Percentiles rank a stretch among this genome's conserved stretches.
Evolutionary conservation across 2,113 vertebrate genomes (phyloP).

Genomic region (Mola mola): DNA sequence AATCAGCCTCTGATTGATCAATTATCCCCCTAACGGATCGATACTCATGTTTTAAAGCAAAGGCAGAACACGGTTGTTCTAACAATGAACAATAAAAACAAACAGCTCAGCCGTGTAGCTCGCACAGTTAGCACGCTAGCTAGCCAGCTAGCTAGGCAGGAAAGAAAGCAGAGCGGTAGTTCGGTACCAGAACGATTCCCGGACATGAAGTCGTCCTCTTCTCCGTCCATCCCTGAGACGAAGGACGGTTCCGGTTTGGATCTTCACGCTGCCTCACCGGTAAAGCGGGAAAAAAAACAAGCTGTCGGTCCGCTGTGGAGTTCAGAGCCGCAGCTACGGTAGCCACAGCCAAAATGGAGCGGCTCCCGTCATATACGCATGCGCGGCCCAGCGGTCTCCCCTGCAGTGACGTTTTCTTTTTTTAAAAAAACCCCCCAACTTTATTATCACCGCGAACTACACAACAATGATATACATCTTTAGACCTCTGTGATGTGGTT

Average conservation of each 20-base stretch:
- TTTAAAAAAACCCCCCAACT: too few relatives aligned
- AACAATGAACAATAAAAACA: background rate
- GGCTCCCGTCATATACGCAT: constrained; percentile 44
- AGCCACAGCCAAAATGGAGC: constrained; percentile 66
- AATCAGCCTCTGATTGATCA: too few relatives aligned
- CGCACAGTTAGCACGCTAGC: background rate
- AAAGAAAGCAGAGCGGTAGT: constrained; percentile 33
- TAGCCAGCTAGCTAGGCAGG: background rate
- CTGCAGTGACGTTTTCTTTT: too few relatives aligned
- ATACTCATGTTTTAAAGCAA: too few relatives aligned
- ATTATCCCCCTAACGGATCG: too few relatives aligned
- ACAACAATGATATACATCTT: too few relatives aligned
- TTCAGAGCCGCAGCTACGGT: background rate
- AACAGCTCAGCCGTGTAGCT: background rate
- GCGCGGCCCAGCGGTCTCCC: constrained; percentile 28
- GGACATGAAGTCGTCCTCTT: constrained; percentile 77
- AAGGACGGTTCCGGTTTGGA: background rate
- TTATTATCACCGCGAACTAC: too few relatives aligned
- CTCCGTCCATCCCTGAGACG: constrained; percentile 74
- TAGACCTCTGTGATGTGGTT: too few relatives aligned
- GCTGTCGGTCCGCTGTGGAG: background rate
- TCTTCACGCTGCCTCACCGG: background rate
- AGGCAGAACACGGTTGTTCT: too few relatives aligned
- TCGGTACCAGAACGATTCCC: constrained; percentile 72
- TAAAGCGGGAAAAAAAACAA: background rate